These are phyloP conservation scores for Nowickia ferox DNA, from an alignment of 2,888 invertebrate species.

Conservation along the genomic window DNA sequence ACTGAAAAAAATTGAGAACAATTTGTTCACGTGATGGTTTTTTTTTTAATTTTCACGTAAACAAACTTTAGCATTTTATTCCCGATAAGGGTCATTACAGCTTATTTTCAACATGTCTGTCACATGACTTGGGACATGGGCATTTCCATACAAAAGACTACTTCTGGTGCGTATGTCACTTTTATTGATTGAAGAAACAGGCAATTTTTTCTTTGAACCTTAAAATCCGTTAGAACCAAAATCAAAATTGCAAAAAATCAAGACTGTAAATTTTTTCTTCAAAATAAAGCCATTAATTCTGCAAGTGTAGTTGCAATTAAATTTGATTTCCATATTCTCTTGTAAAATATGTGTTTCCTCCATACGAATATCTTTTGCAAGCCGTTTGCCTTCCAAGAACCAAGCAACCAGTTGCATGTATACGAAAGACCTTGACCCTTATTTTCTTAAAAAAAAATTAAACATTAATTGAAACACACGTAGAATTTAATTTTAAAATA, in stretches of 20 bases:
- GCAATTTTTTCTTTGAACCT: neutral
- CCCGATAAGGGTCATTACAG: too few species aligned
- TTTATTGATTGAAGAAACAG: too few species aligned
- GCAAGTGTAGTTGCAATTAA: neutral
- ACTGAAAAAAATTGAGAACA: slow-evolving; percentile 17
- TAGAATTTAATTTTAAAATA: slow-evolving; percentile 41
- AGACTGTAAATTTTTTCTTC: neutral
- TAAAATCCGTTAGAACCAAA: neutral
- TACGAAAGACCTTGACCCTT: slow-evolving; percentile 63
- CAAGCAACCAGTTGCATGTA: slow-evolving; percentile 40
- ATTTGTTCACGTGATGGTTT: too few species aligned
- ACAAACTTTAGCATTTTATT: too few species aligned
- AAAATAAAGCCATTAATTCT: neutral
- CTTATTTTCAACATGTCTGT: too few species aligned
- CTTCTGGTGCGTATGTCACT: too few species aligned
- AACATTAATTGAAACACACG: neutral
- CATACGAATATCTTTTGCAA: neutral
- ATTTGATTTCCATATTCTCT: neutral
- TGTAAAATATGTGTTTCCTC: neutral
- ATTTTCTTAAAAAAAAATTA: slow-evolving; percentile 23
- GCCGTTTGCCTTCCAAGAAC: slow-evolving; percentile 11
- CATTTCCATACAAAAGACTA: too few species aligned
- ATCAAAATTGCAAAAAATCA: neutral
- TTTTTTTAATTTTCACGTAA: too few species aligned
- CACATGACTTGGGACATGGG: neutral